Percentiles rank a stretch among this genome's conserved stretches.
These are phyloP conservation scores for Rafetus swinhoei DNA, from an alignment of 2,113 vertebrate species.

Conservation along the genomic window DNA sequence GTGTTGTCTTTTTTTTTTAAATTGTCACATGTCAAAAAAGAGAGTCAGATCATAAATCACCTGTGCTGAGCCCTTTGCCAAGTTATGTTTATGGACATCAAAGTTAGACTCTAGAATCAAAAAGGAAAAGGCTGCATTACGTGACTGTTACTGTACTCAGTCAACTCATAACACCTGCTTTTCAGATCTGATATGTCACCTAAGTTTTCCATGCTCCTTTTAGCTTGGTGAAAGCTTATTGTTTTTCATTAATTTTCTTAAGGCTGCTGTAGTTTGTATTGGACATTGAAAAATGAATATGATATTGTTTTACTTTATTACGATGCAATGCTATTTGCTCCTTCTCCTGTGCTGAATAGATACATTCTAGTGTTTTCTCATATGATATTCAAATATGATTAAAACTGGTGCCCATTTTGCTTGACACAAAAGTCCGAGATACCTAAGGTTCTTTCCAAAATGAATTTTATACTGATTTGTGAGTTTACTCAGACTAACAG, in stretches of 20 bases:
- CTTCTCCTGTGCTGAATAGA: background rate
- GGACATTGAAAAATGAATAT: background rate
- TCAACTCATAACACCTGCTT: background rate
- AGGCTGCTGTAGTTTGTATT: background rate
- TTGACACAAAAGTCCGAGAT: background rate
- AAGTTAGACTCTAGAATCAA: background rate
- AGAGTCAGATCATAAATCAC: constrained; percentile 24
- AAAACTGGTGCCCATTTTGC: background rate
- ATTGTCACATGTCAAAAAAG: constrained; percentile 42
- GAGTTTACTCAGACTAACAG: background rate
- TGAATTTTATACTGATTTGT: background rate
- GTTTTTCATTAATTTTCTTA: background rate
- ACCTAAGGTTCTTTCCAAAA: background rate
- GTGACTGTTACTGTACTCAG: background rate
- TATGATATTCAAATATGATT: accelerated
- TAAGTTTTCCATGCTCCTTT: background rate
- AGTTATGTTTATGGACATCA: background rate
- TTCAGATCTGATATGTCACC: background rate
- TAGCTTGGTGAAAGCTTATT: background rate
- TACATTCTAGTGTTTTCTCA: background rate
- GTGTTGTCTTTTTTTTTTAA: background rate
- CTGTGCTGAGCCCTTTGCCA: background rate
- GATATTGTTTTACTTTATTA: accelerated
- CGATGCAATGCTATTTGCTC: background rate
- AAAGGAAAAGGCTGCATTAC: accelerated